Base-by-base conservation (phyloP, 2,888 invertebrate species). In the Trissoscelio sp. region DNA sequence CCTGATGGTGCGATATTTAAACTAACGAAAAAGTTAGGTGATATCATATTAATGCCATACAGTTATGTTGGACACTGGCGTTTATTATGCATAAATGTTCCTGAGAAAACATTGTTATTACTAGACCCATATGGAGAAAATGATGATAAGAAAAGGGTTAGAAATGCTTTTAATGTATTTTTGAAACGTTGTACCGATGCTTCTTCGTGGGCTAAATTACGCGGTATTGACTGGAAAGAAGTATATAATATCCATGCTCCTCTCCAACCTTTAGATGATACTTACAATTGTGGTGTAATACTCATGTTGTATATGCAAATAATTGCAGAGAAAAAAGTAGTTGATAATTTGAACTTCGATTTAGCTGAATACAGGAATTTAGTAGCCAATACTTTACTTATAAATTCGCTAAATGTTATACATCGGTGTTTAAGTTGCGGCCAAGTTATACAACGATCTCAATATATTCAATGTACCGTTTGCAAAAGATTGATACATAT, bases 11-110 rank as follows among this genome's bases (percentile, higher is more conserved):
- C 6, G 2, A 20, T 64, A 9, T 14, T 18, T 9, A 55, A 62
- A 28, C 24, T 37, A 11, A 24, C 2, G 12, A 24, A 28, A 7
- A 14, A 53, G 5, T 24, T 28, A n/a, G 4, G 3, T 3, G 28
- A 22, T 12, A 53, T 2, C 5, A 37, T 75, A 3, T 70, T 70
- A n/a, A 57, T 80, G 53, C 66, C 70, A 22, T 80, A 75, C 55
- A n/a, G 31, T 39, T 72, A 39, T 20, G 28, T 14, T 20, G 57
- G 53, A 1, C 74, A 81, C 28, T 77, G 75, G 64, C 28, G 72
- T 2, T 42, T 81, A 42, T 9, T 42, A 14, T 2, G 2, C 2
- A 42, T 42, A 5, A 14, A 42, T 14, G 7, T 42, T 42, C 12
- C 42, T 3, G 16, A 42, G 12, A 16, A 42, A 42, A 16, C 12